Evolutionary conservation across 2,888 invertebrate species (phyloP).

Genomic region (Thereva nobilitata): DNA sequence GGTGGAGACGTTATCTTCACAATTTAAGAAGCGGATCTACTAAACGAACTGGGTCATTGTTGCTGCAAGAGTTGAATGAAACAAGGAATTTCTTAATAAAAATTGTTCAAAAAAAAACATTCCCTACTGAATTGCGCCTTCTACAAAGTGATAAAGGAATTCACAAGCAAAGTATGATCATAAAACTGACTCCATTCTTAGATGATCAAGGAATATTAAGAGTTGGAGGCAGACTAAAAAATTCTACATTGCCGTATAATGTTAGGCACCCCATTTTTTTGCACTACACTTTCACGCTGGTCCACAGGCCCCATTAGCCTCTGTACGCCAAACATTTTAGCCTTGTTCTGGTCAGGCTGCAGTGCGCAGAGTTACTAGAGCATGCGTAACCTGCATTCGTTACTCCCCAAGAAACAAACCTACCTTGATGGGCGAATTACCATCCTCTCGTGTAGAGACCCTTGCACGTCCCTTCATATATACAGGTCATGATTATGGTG

Average conservation of each 20-base stretch:
- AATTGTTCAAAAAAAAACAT: neutral
- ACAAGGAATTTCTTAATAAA: conserved; percentile 5
- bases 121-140: neutral
- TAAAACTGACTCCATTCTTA: neutral
- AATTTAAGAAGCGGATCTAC: neutral
- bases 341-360: neutral
- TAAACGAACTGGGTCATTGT: neutral
- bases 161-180: neutral
- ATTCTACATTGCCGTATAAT: neutral
- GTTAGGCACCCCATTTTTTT: neutral
- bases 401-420: neutral
- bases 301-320: neutral
- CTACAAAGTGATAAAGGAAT: neutral
- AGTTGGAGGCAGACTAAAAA: neutral
- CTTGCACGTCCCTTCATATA: neutral
- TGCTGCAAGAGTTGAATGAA: neutral
- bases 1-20: neutral
- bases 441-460: neutral
- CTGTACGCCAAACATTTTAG: conserved; percentile 1
- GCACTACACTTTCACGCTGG: conserved; percentile 6
- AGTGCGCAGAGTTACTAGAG: neutral
- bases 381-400: conserved; percentile 5
- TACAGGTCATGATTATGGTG: neutral
- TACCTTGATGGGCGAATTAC: conserved; percentile 5
- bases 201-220: conserved; percentile 3